Conservation (phyloP, 2,113 vertebrate genomes). For the Salvator merianae region DNA sequence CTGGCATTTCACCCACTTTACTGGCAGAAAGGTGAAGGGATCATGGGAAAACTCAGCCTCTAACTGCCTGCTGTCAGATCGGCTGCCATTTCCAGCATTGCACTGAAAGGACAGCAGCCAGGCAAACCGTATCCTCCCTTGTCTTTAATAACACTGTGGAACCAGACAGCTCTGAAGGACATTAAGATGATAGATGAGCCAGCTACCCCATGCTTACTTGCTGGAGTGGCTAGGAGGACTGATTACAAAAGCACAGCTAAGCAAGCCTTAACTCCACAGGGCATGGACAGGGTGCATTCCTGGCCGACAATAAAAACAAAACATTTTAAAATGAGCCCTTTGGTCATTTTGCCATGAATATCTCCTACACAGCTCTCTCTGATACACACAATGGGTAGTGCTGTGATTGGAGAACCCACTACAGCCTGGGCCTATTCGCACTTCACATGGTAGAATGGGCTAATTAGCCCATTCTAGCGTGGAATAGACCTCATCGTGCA, state of each 20-base stretch:
- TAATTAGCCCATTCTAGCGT: no score
- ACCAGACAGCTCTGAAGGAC: fast-evolving
- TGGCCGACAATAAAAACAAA: fast-evolving
- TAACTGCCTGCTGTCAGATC: conserved; percentile 34
- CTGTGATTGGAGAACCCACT: not conserved
- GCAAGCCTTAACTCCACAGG: fast-evolving
- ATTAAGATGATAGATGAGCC: fast-evolving
- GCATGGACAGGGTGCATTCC: fast-evolving
- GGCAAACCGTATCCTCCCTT: not conserved
- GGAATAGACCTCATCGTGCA: no score
- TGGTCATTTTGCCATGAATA: not conserved
- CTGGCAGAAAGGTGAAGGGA: conserved; percentile 10
- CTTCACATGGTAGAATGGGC: no score
- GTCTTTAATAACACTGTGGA: not conserved
- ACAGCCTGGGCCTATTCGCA: no score
- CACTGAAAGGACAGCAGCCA: not conserved
- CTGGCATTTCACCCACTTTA: not conserved
- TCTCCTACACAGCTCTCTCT: not conserved
- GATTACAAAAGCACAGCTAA: not conserved
- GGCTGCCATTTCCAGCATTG: not conserved
- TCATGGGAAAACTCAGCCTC: not conserved
- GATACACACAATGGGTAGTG: not conserved
- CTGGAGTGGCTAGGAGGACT: not conserved
- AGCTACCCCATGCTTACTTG: fast-evolving
- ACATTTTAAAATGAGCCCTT: not conserved